Conservation (phyloP, 2,888 invertebrate genomes). For the Ferdinandea cuprea region DNA sequence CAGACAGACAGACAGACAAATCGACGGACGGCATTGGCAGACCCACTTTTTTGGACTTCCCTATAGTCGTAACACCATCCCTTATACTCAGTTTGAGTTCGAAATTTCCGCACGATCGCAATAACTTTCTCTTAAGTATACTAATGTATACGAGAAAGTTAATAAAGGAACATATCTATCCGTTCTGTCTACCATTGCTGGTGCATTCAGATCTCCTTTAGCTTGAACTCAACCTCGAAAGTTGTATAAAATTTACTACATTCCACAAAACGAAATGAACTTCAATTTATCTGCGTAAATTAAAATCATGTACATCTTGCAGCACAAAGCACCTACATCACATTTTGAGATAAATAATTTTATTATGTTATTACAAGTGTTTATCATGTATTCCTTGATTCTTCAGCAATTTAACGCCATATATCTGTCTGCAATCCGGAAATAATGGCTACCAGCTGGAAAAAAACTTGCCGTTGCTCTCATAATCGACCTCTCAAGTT, state of each 20-base stretch:
- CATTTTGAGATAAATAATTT: conserved; percentile 6
- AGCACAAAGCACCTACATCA: conserved; percentile 17
- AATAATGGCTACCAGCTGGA: conserved; percentile 64
- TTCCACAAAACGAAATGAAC: background rate
- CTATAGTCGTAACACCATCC: too few species aligned
- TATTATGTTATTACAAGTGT: conserved; percentile 57
- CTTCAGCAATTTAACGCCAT: conserved; percentile 60
- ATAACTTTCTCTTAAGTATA: too few species aligned
- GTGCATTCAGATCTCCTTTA: too few species aligned
- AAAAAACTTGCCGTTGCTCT: conserved; percentile 44
- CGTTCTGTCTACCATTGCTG: too few species aligned
- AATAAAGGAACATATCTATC: too few species aligned
- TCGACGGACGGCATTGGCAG: too few species aligned
- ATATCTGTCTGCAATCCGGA: conserved; percentile 62
- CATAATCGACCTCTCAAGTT: background rate
- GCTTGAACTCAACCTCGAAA: background rate
- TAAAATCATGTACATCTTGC: background rate
- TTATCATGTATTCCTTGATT: conserved; percentile 42
- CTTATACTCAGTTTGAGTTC: too few species aligned
- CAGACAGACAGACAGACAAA: too few species aligned
- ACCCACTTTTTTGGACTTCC: too few species aligned
- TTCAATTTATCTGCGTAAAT: background rate
- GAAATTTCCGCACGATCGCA: too few species aligned
- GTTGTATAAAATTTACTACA: too few species aligned
- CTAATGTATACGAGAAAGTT: too few species aligned